Percentiles rank a stretch among this genome's conserved stretches.
Evolutionary conservation across 2,888 invertebrate genomes (phyloP).

Genomic region (Oscheius onirici): DNA sequence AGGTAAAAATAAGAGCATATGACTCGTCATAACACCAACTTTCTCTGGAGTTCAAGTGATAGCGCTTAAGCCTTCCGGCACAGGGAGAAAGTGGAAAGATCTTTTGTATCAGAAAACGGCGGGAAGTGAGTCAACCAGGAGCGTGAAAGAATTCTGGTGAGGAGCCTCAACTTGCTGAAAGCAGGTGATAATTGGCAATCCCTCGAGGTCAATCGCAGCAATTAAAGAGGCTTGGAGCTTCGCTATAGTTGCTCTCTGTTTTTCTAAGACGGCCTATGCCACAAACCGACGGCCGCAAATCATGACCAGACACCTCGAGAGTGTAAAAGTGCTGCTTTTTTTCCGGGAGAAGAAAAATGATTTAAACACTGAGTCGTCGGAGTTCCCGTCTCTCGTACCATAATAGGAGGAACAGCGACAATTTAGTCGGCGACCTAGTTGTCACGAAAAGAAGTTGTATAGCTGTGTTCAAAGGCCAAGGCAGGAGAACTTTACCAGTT

Average conservation of each 20-base stretch:
- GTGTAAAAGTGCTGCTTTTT: conserved; percentile 27
- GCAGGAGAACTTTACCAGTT: not conserved
- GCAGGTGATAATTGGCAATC: conserved; percentile 13
- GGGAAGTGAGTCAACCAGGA: too few relatives aligned
- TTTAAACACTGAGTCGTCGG: too few relatives aligned
- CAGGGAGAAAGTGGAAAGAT: too few relatives aligned
- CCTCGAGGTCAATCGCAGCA: conserved; percentile 12
- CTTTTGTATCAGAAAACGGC: too few relatives aligned
- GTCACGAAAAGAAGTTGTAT: not conserved
- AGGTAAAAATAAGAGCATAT: too few relatives aligned
- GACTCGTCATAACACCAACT: too few relatives aligned
- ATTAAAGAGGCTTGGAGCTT: not conserved
- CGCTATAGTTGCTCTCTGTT: not conserved
- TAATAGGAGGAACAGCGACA: not conserved
- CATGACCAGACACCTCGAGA: conserved; percentile 28
- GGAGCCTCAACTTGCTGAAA: not conserved
- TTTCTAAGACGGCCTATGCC: not conserved
- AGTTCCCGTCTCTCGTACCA: conserved; percentile 5
- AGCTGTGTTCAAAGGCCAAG: not conserved
- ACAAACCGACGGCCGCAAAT: conserved; percentile 23
- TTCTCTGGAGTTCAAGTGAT: too few relatives aligned
- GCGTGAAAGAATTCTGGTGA: too few relatives aligned
- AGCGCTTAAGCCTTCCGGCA: too few relatives aligned
- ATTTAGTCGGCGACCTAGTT: too few relatives aligned
- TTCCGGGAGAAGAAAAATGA: conserved; percentile 20